phyloP scores from a whole-genome alignment of 2,888 invertebrate genomes.

The Mimachlamys varia region DNA sequence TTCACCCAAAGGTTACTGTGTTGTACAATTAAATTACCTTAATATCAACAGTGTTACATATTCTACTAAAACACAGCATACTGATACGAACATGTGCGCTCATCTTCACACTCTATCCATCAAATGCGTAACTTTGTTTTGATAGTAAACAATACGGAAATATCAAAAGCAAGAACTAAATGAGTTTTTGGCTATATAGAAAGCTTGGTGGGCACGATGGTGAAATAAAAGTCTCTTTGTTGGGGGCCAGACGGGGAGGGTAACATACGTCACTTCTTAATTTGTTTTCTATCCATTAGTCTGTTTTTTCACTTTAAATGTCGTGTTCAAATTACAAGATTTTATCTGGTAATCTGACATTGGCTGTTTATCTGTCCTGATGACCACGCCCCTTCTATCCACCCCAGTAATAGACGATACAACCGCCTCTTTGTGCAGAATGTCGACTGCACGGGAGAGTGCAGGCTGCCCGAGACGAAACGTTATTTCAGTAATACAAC shows the following conservation, averaged over 20 bases:
- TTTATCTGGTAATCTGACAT: constrained; percentile 21
- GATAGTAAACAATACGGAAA: neutral
- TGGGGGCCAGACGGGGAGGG: neutral
- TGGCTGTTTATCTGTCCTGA: neutral
- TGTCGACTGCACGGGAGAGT: neutral
- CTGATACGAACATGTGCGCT: neutral
- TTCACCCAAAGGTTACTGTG: neutral
- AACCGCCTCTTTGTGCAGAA: neutral
- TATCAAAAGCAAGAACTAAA: neutral
- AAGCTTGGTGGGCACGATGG: neutral
- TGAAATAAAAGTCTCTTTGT: neutral
- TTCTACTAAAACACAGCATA: neutral
- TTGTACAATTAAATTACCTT: neutral
- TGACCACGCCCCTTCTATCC: neutral
- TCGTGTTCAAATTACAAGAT: constrained; percentile 6
- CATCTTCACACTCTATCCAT: neutral
- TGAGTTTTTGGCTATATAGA: neutral
- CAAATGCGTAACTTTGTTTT: neutral
- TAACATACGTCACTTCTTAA: neutral
- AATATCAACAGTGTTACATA: neutral
- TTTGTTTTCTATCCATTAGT: neutral
- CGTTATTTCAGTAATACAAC: neutral
- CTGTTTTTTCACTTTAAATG: neutral
- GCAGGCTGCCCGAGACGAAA: neutral
- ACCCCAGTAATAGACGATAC: neutral